Evolutionary conservation across 2,113 vertebrate species (phyloP).

Genomic region (Vanacampus margaritifer): DNA sequence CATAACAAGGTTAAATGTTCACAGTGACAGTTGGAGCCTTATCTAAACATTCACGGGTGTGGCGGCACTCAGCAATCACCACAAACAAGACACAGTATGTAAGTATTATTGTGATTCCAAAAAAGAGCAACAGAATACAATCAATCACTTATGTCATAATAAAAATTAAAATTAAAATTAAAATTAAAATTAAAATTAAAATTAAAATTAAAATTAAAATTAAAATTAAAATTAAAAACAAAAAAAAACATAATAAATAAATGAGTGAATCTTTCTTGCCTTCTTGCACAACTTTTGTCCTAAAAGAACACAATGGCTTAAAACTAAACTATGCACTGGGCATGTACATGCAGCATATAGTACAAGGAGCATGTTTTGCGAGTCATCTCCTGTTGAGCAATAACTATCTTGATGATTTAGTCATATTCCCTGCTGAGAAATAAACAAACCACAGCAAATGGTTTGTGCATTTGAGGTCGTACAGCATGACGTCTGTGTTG

Average conservation of each 20-base stretch:
- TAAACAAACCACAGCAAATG: conserved; percentile 7
- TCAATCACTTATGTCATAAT: not conserved
- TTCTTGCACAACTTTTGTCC: not conserved
- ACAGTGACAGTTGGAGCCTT: not conserved
- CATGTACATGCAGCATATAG: conserved; percentile 11
- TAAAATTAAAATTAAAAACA: too few species aligned
- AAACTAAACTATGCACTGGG: conserved; percentile 28
- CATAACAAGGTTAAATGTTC: not conserved
- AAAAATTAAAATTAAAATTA: too few species aligned
- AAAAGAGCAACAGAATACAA: not conserved
- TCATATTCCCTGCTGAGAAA: conserved; percentile 20
- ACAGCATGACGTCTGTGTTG: conserved; percentile 2
- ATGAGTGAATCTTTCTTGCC: not conserved
- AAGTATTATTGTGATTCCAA: not conserved
- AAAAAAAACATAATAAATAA: not conserved
- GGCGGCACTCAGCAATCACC: not conserved
- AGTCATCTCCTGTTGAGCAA: conserved; percentile 40
- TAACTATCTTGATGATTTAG: conserved; percentile 30
- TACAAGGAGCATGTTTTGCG: conserved; percentile 33
- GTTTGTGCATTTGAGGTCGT: conserved; percentile 19
- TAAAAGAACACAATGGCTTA: conserved; percentile 6
- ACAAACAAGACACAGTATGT: not conserved
- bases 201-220: too few species aligned
- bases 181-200: too few species aligned
- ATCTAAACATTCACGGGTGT: conserved; percentile 1